Evolutionary conservation across 2,797 vertebrate genomes (phyloP), one percentile per base, ranked within the genome.

Genomic region (Diceros bicornis): DNA sequence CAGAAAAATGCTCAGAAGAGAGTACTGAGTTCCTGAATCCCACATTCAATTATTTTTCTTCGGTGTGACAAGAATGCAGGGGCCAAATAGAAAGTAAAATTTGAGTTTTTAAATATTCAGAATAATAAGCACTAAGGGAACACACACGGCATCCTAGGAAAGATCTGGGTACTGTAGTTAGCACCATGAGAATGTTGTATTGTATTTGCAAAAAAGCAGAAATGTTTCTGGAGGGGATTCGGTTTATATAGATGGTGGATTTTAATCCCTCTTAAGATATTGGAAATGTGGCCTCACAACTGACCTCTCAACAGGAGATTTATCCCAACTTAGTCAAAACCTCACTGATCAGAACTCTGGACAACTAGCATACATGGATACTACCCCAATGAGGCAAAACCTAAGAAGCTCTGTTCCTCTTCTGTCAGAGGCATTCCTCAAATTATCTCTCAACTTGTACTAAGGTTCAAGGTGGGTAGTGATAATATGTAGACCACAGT

Each of bases 51-150:
- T 79, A 89, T 44, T 84, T 91, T 84, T 92, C 64, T 66, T 81
- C 85, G 21, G 18, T 66, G 5, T 96, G 32, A 14, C 10, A 96
- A 72, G 50, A 92, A 96, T 52, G 17, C 12, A 88, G 29, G 12
- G 3, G 20, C 21, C 52, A 97, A 89, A 50, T 2, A 91, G 78
- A 61, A 92, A 91, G 14, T 37, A 85, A 92, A 92, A 86, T 57
- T 52, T 82, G 27, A 82, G 17, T 59, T 91, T 75, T 93, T 74
- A 94, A 96, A 83, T 91, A 94, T 61, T 83, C 68, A 91, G 37
- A 77, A 85, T 55, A 91, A 47, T 25, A 74, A 74, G 50, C 18
- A 75, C 16, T 47, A 95, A 79, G 5, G 13, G 10, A 18, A 86
- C 16, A 87, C 16, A 87, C 2, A 44, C 2, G 61, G 2, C 29